These are phyloP conservation scores for Drosophila azteca DNA, from an alignment of 1,140 invertebrate genomes.

Conservation along the genomic window DNA sequence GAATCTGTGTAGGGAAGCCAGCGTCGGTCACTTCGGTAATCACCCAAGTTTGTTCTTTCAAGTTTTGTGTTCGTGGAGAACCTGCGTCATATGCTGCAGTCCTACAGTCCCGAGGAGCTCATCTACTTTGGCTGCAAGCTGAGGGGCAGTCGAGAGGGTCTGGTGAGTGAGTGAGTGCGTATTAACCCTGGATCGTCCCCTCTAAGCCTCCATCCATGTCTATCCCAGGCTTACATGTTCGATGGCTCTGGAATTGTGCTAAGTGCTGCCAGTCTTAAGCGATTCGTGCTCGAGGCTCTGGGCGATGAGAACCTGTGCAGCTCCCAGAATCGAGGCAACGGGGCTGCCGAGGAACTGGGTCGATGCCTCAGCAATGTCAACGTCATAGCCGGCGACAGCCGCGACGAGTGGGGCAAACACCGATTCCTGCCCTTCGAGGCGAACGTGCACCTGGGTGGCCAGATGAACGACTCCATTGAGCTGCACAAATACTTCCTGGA, in stretches of 20 bases:
- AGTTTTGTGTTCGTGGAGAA: constrained; percentile 73
- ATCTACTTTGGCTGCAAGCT: constrained; percentile 72
- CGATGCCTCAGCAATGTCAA: constrained; percentile 56
- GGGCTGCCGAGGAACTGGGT: constrained; percentile 44
- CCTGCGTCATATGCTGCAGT: constrained; percentile 51
- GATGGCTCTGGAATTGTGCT: constrained; percentile 39
- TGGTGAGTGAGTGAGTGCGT: constrained; percentile 16
- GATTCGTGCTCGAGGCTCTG: constrained; percentile 46
- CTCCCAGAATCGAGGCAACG: not conserved
- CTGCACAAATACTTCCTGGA: constrained; percentile 42
- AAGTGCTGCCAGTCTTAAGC: constrained; percentile 45
- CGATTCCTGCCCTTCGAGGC: constrained; percentile 58
- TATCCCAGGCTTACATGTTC: constrained; percentile 47
- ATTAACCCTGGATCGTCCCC: not conserved
- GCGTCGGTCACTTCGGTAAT: too few species aligned
- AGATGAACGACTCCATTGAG: constrained; percentile 32
- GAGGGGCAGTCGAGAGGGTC: constrained; percentile 1
- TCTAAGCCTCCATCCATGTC: not conserved
- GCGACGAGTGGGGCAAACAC: constrained; percentile 48
- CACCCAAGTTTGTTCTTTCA: not conserved
- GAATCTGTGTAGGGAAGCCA: too few species aligned
- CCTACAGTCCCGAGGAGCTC: constrained; percentile 39
- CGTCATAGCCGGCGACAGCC: constrained; percentile 62
- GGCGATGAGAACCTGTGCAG: constrained; percentile 51
- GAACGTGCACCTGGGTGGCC: constrained; percentile 21